Evolutionary conservation across 2,113 vertebrate genomes (phyloP), one percentile per base, ranked within the genome.

Genomic region (Hiodon alosoides): DNA sequence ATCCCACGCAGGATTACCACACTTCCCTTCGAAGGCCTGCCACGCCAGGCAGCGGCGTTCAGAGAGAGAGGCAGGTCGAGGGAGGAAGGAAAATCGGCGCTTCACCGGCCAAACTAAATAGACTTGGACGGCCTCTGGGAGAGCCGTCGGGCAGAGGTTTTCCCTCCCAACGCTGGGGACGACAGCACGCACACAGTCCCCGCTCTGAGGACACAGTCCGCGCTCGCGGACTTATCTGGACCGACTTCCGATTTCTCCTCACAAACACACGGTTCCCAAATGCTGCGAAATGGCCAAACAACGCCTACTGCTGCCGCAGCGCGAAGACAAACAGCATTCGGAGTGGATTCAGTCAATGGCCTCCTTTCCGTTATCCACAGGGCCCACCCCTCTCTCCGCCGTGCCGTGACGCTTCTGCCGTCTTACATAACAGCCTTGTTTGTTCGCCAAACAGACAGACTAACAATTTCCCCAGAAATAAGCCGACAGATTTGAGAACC

Each of bases 361-460:
- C 31, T 48, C 64, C 10, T 57, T 5, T 57, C 54, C 54, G 5
- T 10, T 57, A 7, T 57, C 54, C 54, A 57, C 54, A 57, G 5
- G 5, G 54, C 46, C 46, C 64, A 2, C 64, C 9, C 4, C 59
- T 2, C 9, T 8, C 64, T 73, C 47, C 61, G 10, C 7, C 9
- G 46, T 13, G 13, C 50, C 7, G n/a, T 47, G 7, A 16, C 53
- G 57, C 73, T 68, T 75, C 59, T 75, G 65, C 16, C 57, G 11
- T 9, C n/a, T 76, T 76, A 55, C 51, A 60, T 70, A 76, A 76
- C 74, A 62, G 57, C 14, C 68, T 65, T 76, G 52, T 52, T 59
- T 59, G 67, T 76, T 48, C 74, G 14, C 10, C 70, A 16, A 60
- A 69, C 68, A 52, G 55, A 76, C 59, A 70, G 67, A 68, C 73